These are phyloP conservation scores for Chelonus insularis DNA, from an alignment of 1,140 invertebrate species.

Conservation along the genomic window DNA sequence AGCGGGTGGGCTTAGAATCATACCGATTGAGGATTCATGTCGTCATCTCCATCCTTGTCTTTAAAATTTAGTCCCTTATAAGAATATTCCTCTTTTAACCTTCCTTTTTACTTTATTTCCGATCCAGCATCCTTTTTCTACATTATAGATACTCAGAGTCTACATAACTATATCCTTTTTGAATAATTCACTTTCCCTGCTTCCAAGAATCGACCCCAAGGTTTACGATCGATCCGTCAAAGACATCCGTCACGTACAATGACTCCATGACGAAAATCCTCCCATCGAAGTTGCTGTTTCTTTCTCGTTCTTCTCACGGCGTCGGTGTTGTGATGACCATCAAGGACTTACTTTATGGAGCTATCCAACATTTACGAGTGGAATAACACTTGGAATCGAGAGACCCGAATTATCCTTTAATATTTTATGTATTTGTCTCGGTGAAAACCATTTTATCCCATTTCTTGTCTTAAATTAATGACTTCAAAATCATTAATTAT, in stretches of 20 bases:
- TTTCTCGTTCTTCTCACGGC: slow-evolving; percentile 3
- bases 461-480: too few relatives aligned
- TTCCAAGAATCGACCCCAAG: slow-evolving; percentile 38
- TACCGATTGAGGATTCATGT: too few relatives aligned
- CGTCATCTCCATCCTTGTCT: background rate
- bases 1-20: slow-evolving; percentile 40
- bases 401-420: too few relatives aligned
- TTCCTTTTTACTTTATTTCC: background rate
- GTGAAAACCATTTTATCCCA: too few relatives aligned
- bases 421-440: too few relatives aligned
- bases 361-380: background rate
- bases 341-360: background rate
- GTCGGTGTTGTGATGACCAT: background rate
- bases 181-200: slow-evolving; percentile 27
- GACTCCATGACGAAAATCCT: slow-evolving; percentile 37
- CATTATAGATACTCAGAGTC: too few relatives aligned
- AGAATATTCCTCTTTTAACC: background rate
- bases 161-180: background rate
- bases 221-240: slow-evolving; percentile 48
- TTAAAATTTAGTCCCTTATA: background rate
- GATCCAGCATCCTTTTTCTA: too few relatives aligned
- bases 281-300: slow-evolving; percentile 23
- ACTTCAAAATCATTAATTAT: too few relatives aligned
- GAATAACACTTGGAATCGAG: too few relatives aligned
- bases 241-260: slow-evolving; percentile 43